Conservation (phyloP, 2,888 invertebrate genomes). For the Synanthedon formicaeformis region DNA sequence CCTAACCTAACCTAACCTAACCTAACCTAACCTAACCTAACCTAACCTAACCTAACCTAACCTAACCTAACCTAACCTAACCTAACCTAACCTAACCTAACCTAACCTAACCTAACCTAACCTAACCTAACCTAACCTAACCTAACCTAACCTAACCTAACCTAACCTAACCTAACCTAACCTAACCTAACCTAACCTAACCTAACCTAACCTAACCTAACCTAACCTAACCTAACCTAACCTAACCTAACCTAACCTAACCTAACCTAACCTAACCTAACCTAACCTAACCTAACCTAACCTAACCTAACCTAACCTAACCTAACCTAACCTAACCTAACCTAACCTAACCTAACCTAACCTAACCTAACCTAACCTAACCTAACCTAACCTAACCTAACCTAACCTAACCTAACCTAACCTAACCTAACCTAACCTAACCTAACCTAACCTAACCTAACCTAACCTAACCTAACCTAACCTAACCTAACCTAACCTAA, state of each 20-base stretch:
- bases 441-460: neutral
- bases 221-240: constrained; percentile 3
- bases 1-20: neutral
- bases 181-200: neutral
- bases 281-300: neutral
- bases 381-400: neutral
- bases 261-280: constrained; percentile 1
- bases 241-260: constrained; percentile 5
- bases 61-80: neutral
- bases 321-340: neutral
- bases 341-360: neutral
- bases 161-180: neutral
- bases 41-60: neutral
- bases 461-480: neutral
- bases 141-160: neutral
- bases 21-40: neutral
- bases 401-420: neutral
- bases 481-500: neutral
- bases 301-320: neutral
- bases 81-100: neutral
- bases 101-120: neutral
- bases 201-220: constrained; percentile 1
- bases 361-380: neutral
- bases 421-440: neutral
- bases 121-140: neutral